These are phyloP conservation scores for Xestobium rufovillosum DNA, from an alignment of 2,888 invertebrate genomes.

Conservation along the genomic window DNA sequence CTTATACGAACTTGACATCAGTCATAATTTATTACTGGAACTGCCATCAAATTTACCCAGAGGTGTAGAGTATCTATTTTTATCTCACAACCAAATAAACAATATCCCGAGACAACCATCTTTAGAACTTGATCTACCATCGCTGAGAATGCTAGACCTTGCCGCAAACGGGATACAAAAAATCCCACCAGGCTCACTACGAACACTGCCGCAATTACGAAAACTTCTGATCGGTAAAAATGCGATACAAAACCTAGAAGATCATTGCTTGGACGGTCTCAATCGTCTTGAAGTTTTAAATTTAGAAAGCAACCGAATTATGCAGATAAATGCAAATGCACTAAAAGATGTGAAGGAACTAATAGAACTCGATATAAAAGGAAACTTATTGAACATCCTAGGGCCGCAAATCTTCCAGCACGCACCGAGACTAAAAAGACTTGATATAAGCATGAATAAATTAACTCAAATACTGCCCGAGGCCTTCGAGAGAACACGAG, in stretches of 20 bases:
- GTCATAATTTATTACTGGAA: conserved; percentile 63
- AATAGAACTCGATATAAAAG: conserved; percentile 64
- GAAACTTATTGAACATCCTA: conserved; percentile 67
- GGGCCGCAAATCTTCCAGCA: conserved; percentile 62
- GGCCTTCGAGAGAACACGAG: conserved; percentile 55
- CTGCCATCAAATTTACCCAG: conserved; percentile 72
- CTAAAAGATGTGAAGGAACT: conserved; percentile 57
- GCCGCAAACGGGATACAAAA: conserved; percentile 67
- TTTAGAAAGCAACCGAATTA: conserved; percentile 65
- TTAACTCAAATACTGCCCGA: conserved; percentile 59
- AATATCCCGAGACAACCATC: conserved; percentile 53
- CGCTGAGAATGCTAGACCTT: conserved; percentile 65
- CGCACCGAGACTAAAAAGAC: conserved; percentile 53
- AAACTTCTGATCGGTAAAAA: conserved; percentile 68
- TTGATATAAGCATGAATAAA: conserved; percentile 72
- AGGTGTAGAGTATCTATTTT: conserved; percentile 66
- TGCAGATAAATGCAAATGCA: conserved; percentile 56
- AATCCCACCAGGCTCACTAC: conserved; percentile 57
- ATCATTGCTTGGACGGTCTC: conserved; percentile 62
- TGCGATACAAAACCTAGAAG: conserved; percentile 61
- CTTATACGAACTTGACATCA: conserved; percentile 72
- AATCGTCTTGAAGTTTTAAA: conserved; percentile 64
- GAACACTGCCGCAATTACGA: conserved; percentile 58
- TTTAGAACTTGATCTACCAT: conserved; percentile 59
- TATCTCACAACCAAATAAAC: conserved; percentile 64